Evolutionary conservation across 1,140 invertebrate species (phyloP).

Genomic region (Hesperophylax magnus): DNA sequence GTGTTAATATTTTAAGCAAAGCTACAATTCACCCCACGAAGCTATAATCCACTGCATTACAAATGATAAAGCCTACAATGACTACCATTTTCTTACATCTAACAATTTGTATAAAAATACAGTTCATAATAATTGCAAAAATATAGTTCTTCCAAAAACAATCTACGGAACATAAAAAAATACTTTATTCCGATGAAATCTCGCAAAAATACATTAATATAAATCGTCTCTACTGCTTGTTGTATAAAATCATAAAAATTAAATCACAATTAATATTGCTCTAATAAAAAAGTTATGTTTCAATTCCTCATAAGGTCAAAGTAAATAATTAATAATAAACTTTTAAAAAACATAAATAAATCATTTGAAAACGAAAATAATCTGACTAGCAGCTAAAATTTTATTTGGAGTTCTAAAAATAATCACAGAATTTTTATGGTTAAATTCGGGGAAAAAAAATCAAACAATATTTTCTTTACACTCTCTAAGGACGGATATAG

Average conservation of each 20-base stretch:
- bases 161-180: background rate
- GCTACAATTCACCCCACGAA: too few relatives aligned
- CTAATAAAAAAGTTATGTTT: background rate
- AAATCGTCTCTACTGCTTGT: too few relatives aligned
- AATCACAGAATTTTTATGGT: slow-evolving; percentile 14
- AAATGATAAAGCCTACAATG: background rate
- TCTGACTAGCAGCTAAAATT: too few relatives aligned
- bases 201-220: too few relatives aligned
- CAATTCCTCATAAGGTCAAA: background rate
- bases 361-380: background rate
- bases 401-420: background rate
- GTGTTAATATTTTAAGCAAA: too few relatives aligned
- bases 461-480: background rate
- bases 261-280: background rate
- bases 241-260: slow-evolving; percentile 2
- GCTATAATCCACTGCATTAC: background rate
- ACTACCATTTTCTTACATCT: slow-evolving; percentile 7
- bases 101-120: slow-evolving; percentile 22
- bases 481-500: slow-evolving; percentile 20
- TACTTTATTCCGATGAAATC: too few relatives aligned
- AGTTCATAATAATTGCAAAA: slow-evolving; percentile 3
- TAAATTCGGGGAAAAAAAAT: background rate
- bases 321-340: slow-evolving; percentile 10
- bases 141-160: background rate
- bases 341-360: background rate